phyloP scores from a whole-genome alignment of 2,113 vertebrate species.

The Craseonycteris thonglongyai region DNA sequence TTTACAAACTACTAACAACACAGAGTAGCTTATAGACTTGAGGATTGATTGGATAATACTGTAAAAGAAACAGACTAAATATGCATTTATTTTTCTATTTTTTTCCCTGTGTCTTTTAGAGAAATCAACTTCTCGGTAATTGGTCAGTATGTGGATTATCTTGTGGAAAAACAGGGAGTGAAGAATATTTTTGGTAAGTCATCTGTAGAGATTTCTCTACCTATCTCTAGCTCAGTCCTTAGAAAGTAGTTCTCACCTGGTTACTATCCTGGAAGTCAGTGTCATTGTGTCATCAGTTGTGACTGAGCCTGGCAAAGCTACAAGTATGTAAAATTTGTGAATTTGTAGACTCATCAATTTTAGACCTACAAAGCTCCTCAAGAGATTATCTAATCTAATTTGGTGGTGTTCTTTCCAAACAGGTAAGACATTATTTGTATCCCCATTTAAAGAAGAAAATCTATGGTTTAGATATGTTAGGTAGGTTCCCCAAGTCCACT shows the following conservation, averaged over 20 bases:
- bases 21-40: neutral
- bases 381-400: neutral
- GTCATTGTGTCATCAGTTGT: neutral
- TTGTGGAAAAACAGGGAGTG: slow-evolving; percentile 86
- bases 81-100: neutral
- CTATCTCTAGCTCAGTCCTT: neutral
- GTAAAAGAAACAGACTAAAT: neutral
- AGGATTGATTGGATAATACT: neutral
- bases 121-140: slow-evolving; percentile 88
- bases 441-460: neutral
- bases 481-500: neutral
- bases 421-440: neutral
- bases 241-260: neutral
- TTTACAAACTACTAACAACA: neutral
- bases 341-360: neutral
- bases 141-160: slow-evolving; percentile 88
- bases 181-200: slow-evolving; percentile 92
- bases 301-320: neutral
- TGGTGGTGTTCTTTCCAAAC: neutral
- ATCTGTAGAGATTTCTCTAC: neutral
- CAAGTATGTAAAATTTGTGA: neutral
- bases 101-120: slow-evolving; percentile 77
- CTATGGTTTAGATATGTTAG: neutral
- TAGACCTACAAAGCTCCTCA: neutral
- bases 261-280: neutral